Evolutionary conservation across 2,797 vertebrate species (phyloP), one percentile per base, ranked within the genome.

Genomic region (Microctenopoma lineatum): DNA sequence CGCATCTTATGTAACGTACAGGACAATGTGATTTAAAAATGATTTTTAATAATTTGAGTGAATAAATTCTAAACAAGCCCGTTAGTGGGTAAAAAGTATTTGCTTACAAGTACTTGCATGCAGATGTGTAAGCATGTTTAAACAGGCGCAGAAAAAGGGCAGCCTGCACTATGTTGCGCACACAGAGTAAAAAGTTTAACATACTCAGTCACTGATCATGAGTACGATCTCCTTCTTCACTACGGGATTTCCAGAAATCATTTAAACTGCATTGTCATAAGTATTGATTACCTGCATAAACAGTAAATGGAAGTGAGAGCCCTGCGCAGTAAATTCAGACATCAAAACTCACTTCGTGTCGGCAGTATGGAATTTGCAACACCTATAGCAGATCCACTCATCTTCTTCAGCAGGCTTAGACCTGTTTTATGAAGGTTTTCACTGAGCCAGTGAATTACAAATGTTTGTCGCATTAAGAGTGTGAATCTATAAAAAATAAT

Each of bases 111-210:
- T 69, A 18, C 16, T 32, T 61, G 54, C 79, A 56, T 62, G 66
- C 26, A 60, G 50, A 25, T 42, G 4, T 21, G 16, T 47, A 48
- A 69, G 45, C 81, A 55, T 73, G 87, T 85, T 44, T 63, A 26
- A 71, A 61, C 87, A 77, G 39, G 84, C 36, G 5, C 41, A 44
- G 75, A 81, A 84, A 85, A 84, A 21, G 63, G 26, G 64, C 68
- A 64, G 36, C 15, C 27, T 45, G 14, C 13, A n/a, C 32, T 38
- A 18, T 41, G 50, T 78, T 46, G 39, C 10, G 27, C 4, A 21
- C 27, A 11, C 1, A n/a, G 16, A 53, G 6, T 42, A 27, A 6
- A 29, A 21, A 11, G 26, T 41, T 29, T 53, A 59, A 38, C 11
- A 46, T 54, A 9, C 32, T 51, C 15, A 41, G 16, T 29, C 21